Evolutionary conservation across 2,113 vertebrate genomes (phyloP).

Genomic region (Panthera tigris): DNA sequence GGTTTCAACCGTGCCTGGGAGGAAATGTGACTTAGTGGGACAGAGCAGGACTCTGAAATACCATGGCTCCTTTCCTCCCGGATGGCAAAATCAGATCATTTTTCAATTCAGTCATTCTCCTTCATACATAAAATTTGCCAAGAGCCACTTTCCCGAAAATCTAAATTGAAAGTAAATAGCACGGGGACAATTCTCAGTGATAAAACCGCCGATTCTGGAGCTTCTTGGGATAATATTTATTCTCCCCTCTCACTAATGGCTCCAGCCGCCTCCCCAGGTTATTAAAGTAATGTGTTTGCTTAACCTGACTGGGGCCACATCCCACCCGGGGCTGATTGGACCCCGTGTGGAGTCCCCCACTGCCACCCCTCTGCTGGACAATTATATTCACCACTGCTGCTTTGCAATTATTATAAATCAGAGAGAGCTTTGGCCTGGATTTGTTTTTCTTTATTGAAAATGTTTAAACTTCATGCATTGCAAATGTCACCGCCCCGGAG

Average conservation of each 20-base stretch:
- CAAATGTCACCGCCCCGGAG: constrained; percentile 59
- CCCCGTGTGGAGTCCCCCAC: constrained; percentile 73
- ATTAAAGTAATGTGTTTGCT: constrained; percentile 84
- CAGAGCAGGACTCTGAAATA: constrained; percentile 43
- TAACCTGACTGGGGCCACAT: constrained; percentile 79
- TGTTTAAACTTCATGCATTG: constrained; percentile 80
- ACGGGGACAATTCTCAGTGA: constrained; percentile 81
- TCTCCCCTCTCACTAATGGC: constrained; percentile 81
- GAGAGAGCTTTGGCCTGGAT: constrained; percentile 65
- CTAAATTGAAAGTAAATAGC: constrained; percentile 88
- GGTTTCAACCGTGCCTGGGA: neutral
- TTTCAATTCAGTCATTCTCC: constrained; percentile 77
- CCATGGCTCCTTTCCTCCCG: constrained; percentile 62
- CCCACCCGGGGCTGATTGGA: constrained; percentile 73
- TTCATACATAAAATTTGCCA: constrained; percentile 75
- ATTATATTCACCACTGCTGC: constrained; percentile 75
- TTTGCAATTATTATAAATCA: constrained; percentile 82
- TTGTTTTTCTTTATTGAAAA: constrained; percentile 82
- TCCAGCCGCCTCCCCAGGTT: constrained; percentile 77
- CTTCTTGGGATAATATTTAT: constrained; percentile 86
- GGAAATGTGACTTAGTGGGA: neutral
- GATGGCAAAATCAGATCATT: constrained; percentile 74
- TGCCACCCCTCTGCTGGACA: constrained; percentile 74
- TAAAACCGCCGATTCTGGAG: constrained; percentile 81
- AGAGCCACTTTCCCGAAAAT: constrained; percentile 80